phyloP scores from a whole-genome alignment of 2,797 vertebrate species.

The Ara ararauna region DNA sequence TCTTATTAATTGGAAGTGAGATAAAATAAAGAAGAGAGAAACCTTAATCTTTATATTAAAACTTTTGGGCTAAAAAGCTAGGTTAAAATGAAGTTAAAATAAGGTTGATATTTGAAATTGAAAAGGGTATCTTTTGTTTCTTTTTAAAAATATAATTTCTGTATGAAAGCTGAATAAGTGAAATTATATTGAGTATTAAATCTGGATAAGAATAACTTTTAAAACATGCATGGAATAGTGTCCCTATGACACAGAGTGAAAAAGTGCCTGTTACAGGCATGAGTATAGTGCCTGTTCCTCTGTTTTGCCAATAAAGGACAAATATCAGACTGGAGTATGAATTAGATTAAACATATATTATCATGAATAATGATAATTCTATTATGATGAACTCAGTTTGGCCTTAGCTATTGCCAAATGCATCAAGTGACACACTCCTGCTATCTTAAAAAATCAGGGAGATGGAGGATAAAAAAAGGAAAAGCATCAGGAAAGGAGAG shows the following conservation, averaged over 20 bases:
- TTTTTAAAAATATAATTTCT: not conserved
- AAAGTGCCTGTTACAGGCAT: not conserved
- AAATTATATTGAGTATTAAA: not conserved
- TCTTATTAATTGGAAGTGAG: not conserved
- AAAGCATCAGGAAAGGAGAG: not conserved
- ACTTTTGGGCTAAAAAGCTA: not conserved
- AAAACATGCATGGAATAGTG: not conserved
- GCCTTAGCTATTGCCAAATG: not conserved
- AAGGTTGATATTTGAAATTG: not conserved
- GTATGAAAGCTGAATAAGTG: not conserved
- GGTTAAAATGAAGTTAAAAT: not conserved
- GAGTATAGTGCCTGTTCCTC: not conserved
- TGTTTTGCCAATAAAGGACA: not conserved
- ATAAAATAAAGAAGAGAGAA: not conserved
- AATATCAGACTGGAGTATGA: not conserved
- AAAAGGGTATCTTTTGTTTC: not conserved
- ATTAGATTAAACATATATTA: not conserved
- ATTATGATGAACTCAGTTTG: not conserved
- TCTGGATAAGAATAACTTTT: not conserved
- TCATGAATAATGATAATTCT: not conserved
- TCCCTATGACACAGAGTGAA: not conserved
- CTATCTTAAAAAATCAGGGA: not conserved
- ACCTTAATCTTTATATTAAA: not conserved
- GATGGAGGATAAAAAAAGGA: not conserved
- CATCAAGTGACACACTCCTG: not conserved